Evolutionary conservation across 1,140 invertebrate species (phyloP).

Genomic region (Plectrocnemia conspersa): DNA sequence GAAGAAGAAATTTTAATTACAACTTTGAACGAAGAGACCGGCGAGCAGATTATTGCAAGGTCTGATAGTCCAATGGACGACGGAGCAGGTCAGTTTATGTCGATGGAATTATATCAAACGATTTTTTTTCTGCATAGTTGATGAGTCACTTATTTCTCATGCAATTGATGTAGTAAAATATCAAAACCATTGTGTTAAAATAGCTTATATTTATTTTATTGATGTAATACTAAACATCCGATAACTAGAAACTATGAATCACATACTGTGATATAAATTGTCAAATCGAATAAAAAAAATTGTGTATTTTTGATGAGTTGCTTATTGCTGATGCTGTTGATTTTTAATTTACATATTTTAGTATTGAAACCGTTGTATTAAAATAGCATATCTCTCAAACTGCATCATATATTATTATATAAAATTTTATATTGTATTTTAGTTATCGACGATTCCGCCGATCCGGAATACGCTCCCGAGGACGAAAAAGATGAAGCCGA

Average conservation of each 20-base stretch:
- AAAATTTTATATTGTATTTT: not conserved
- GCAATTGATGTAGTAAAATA: not conserved
- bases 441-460: not conserved
- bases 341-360: no score
- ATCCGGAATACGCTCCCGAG: not conserved
- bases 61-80: constrained; percentile 21
- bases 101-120: not conserved
- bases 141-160: not conserved
- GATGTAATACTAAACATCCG: no score
- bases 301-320: no score
- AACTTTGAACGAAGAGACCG: not conserved
- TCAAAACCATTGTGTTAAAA: no score
- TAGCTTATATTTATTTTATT: no score
- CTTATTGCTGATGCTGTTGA: no score
- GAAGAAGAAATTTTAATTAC: not conserved
- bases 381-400: no score
- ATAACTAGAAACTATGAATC: no score
- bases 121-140: not conserved
- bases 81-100: constrained; percentile 15
- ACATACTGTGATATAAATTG: no score
- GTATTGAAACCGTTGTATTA: no score
- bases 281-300: no score
- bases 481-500: constrained; percentile 9
- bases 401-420: not conserved
- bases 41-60: not conserved